phyloP scores from a whole-genome alignment of 2,797 vertebrate genomes.

The Falco peregrinus region DNA sequence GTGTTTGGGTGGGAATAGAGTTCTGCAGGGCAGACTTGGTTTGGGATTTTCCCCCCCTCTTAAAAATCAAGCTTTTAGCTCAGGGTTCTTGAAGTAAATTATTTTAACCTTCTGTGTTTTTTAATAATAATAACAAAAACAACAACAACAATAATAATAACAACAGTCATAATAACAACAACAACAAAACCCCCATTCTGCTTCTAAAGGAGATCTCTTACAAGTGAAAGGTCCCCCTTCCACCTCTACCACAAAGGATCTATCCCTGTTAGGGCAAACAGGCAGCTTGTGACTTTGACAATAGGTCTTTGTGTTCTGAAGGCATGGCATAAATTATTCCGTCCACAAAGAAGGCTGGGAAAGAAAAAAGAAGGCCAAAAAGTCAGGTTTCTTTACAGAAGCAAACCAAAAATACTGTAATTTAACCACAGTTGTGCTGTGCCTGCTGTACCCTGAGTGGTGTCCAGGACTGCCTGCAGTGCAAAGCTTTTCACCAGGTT shows the following conservation, averaged over 20 bases:
- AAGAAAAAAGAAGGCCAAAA: background rate
- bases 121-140: background rate
- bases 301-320: constrained; percentile 30
- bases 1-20: background rate
- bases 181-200: background rate
- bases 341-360: background rate
- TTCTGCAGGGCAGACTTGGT: background rate
- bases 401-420: background rate
- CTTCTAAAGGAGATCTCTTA: background rate
- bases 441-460: background rate
- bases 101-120: background rate
- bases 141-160: background rate
- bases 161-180: background rate
- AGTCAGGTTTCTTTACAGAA: background rate
- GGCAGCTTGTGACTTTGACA: constrained; percentile 15
- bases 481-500: background rate
- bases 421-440: background rate
- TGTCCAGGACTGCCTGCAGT: background rate
- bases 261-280: background rate
- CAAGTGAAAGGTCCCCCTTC: background rate
- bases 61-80: background rate
- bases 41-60: background rate
- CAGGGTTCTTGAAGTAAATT: background rate
- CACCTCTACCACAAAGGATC: background rate
- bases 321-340: constrained; percentile 1